A percentile compares a stretch with the other conserved stretches of the same genome.
Conservation (phyloP, 2,797 vertebrate species). For the Mionectes olivaceus region DNA sequence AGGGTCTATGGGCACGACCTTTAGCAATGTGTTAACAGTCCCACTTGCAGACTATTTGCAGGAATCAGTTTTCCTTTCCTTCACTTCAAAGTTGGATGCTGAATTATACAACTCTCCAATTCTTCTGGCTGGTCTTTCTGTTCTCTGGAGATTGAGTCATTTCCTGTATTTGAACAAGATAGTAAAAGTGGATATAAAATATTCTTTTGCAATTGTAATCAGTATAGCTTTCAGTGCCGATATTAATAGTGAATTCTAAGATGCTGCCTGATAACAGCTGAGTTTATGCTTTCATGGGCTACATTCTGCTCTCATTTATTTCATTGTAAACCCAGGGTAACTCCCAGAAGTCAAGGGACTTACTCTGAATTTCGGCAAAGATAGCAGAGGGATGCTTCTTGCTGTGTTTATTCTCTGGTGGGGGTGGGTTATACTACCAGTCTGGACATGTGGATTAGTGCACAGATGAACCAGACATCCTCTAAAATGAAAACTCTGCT, state of each 20-base stretch:
- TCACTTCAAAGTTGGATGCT: slow-evolving; percentile 42
- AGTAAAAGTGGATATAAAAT: slow-evolving; percentile 71
- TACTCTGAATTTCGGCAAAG: slow-evolving; percentile 11
- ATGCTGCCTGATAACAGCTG: slow-evolving; percentile 48
- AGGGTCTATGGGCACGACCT: background rate
- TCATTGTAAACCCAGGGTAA: slow-evolving; percentile 17
- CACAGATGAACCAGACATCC: background rate
- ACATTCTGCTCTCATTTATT: slow-evolving; percentile 46
- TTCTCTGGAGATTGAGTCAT: slow-evolving; percentile 70
- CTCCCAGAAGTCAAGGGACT: background rate
- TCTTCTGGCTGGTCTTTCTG: slow-evolving; percentile 71
- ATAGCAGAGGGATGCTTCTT: background rate
- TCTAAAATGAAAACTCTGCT: background rate
- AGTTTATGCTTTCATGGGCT: slow-evolving; percentile 47
- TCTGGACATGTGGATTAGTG: background rate
- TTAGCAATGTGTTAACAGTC: background rate
- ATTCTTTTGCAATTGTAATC: slow-evolving; percentile 71
- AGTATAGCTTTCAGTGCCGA: slow-evolving; percentile 63
- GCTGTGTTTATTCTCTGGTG: background rate
- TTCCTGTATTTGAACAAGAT: slow-evolving; percentile 82
- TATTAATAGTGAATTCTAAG: slow-evolving; percentile 71
- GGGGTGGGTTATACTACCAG: background rate
- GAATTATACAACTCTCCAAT: slow-evolving; percentile 55
- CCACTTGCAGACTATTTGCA: slow-evolving; percentile 26
- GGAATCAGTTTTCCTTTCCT: slow-evolving; percentile 31